A percentile compares a stretch with the other conserved stretches of the same genome.
Evolutionary conservation across 2,888 invertebrate genomes (phyloP).

Genomic region (Chrysomela aeneicollis): DNA sequence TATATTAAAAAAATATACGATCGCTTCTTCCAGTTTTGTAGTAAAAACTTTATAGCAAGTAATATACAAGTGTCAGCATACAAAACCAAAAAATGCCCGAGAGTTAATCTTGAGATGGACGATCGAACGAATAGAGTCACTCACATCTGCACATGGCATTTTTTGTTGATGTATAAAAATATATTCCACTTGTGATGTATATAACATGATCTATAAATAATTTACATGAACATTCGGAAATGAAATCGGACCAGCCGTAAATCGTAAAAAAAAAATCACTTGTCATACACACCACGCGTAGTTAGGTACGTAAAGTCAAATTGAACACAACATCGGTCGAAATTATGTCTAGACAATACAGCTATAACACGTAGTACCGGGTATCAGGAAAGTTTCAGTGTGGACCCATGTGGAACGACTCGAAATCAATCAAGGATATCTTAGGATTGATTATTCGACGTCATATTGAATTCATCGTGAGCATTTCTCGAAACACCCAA

Average conservation of each 20-base stretch:
- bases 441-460: too few species aligned
- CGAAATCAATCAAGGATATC: too few species aligned
- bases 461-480: too few species aligned
- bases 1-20: conserved; percentile 61
- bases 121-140: not conserved
- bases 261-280: conserved; percentile 48
- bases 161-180: conserved; percentile 55
- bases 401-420: too few species aligned
- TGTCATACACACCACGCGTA: conserved; percentile 59
- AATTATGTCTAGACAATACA: conserved; percentile 51
- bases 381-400: too few species aligned
- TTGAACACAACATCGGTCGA: conserved; percentile 62
- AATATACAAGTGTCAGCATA: conserved; percentile 56
- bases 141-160: conserved; percentile 43
- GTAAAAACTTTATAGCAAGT: conserved; percentile 59
- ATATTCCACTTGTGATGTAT: conserved; percentile 57
- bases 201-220: conserved; percentile 48
- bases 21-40: conserved; percentile 59
- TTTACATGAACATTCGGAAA: conserved; percentile 34
- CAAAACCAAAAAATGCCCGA: conserved; percentile 56
- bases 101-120: not conserved
- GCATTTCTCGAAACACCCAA: too few species aligned
- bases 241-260: conserved; percentile 55
- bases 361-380: conserved; percentile 55
- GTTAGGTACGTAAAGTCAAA: conserved; percentile 59